Evolutionary conservation across 2,888 invertebrate genomes (phyloP).

Genomic region (Rotaria magnacalcarata): DNA sequence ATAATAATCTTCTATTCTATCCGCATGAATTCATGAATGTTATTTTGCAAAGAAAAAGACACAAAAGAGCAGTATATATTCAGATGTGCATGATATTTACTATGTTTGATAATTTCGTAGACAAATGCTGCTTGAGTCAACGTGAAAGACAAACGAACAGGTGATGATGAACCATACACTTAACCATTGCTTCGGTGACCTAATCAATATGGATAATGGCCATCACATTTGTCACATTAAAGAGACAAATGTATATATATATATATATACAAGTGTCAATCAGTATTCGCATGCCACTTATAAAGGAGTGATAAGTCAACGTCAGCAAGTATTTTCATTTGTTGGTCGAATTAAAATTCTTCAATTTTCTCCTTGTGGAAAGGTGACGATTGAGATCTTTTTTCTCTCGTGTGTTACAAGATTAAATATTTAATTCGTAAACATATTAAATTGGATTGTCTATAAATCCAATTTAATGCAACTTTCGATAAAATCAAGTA

Average conservation of each 20-base stretch:
- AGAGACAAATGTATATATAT: background rate
- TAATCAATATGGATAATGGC: background rate
- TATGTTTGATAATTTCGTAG: background rate
- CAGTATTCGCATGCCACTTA: background rate
- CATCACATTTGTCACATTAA: background rate
- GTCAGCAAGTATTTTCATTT: background rate
- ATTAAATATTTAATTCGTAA: background rate
- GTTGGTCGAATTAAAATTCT: slow-evolving; percentile 18
- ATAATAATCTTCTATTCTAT: background rate
- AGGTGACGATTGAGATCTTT: background rate
- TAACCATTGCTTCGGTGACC: background rate
- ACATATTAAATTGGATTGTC: too few species aligned
- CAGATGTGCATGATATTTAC: background rate
- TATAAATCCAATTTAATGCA: too few species aligned
- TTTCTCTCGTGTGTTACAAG: background rate
- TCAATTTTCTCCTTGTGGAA: background rate
- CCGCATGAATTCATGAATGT: background rate
- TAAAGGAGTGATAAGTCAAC: background rate
- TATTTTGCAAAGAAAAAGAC: background rate
- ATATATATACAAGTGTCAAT: background rate
- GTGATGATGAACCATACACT: background rate
- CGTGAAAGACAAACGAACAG: background rate
- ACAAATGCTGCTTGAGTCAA: background rate
- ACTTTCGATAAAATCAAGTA: background rate
- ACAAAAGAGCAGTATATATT: background rate